Percentiles rank a stretch among this genome's conserved stretches.
Conservation (phyloP, 2,797 vertebrate species). For the Sebastes oblongus region DNA sequence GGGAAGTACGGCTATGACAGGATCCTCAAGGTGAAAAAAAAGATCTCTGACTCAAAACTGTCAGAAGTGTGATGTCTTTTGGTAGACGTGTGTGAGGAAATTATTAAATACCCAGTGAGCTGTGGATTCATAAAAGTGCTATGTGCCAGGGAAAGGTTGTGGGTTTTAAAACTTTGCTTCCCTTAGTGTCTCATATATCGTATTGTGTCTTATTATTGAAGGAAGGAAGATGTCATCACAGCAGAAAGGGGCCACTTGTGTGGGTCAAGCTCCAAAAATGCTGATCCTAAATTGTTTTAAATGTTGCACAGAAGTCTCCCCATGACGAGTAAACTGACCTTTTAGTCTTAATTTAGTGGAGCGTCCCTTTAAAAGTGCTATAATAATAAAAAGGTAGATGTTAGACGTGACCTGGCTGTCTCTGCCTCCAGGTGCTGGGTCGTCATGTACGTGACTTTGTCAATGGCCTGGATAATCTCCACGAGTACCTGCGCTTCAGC, state of each 20-base stretch:
- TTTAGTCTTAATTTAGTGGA: background rate
- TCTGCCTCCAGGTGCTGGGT: slow-evolving; percentile 74
- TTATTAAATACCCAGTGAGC: background rate
- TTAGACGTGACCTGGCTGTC: background rate
- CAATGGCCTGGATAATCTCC: slow-evolving; percentile 84
- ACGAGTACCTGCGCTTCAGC: slow-evolving; percentile 84
- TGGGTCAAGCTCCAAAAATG: background rate
- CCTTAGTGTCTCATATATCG: background rate
- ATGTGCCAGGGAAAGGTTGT: background rate
- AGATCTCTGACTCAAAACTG: slow-evolving; percentile 3
- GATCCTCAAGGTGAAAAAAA: slow-evolving; percentile 77
- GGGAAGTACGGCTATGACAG: slow-evolving; percentile 84
- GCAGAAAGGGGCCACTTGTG: background rate
- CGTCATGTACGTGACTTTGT: slow-evolving; percentile 84
- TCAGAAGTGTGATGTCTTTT: background rate
- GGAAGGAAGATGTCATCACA: background rate
- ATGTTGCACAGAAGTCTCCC: background rate
- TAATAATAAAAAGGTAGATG: background rate
- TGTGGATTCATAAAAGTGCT: background rate
- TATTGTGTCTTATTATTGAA: background rate
- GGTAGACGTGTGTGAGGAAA: background rate
- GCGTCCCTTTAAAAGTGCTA: background rate
- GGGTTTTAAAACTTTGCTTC: background rate
- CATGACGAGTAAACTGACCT: background rate
- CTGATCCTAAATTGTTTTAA: no score